Base-by-base conservation (phyloP, 2,797 vertebrate species). In the Rhabdomys pumilio region DNA sequence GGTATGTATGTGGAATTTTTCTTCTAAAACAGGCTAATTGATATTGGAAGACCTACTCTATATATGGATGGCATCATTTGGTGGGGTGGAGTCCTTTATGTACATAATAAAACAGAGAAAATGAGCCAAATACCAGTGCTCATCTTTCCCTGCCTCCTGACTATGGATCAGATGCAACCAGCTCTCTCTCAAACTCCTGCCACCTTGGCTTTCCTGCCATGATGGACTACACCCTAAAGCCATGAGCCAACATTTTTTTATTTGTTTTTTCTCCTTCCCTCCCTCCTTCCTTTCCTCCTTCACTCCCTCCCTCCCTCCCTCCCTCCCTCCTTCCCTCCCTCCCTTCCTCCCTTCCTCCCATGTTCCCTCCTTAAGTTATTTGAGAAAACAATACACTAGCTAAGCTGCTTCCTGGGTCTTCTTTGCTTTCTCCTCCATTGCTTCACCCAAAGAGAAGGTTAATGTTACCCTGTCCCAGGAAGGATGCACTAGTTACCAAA, bases 311-410 rank as follows among this genome's bases (percentile, higher is more conserved):
- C 8, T 10, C 47, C 47, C 2, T 4, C 1, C 19, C 31, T 41
- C 41, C 41, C 44, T 41, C 10, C 69, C 38, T 38, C 67, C 9
- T 8, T 9, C 38, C 17, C 38, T 20, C 17, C 19, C 10, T n/a
- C 34, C 15, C n/a, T 14, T 6, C 19, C 4, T 19, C 15, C 34
- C n/a, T 19, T 6, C 15, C 3, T 19, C n/a, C 17, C 12, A 3
- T 50, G 17, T 80, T 17, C 10, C 13, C 44, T 44, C 8, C 11
- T 47, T 38, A 20, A 8, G 6, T 50, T 47, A 67, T 50, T 34
- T 85, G 44, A 69, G 26, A 63, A 63, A 44, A 47, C 24, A 63
- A 12, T 84, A 44, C 15, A 17, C 24, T 31, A 63, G 41, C 61
- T 61, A 65, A 91, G 11, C 34, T 0, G 29, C 34, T 91, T 65